phyloP scores from a whole-genome alignment of 2,113 vertebrate species.

The Pomatorhinus ruficollis region DNA sequence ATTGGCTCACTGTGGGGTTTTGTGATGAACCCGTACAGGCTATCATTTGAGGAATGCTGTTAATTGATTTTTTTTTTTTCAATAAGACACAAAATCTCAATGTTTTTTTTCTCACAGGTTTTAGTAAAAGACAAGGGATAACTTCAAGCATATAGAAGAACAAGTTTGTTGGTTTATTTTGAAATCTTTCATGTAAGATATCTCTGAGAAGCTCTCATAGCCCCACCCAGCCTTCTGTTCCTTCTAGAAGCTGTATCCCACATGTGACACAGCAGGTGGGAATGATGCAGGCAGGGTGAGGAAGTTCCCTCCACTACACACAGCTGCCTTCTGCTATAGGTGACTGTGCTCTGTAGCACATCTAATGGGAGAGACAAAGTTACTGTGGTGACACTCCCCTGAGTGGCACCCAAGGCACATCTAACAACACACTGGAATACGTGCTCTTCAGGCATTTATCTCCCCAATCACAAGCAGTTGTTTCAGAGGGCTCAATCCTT shows the following conservation, averaged over 20 bases:
- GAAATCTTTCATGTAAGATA: not conserved
- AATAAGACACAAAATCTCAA: not conserved
- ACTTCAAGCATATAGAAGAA: not conserved
- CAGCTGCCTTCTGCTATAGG: not conserved
- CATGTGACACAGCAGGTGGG: accelerated
- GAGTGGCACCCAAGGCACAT: not conserved
- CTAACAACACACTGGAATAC: accelerated
- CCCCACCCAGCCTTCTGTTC: not conserved
- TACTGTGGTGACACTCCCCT: accelerated
- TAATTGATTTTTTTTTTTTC: not conserved
- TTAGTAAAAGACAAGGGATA: not conserved
- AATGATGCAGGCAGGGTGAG: not conserved
- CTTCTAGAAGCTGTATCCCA: not conserved
- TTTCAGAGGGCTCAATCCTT: not conserved
- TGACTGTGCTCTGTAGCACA: not conserved
- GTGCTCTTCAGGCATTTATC: not conserved
- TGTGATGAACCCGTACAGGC: not conserved
- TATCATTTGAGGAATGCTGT: not conserved
- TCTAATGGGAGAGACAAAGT: accelerated
- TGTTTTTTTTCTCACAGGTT: not conserved
- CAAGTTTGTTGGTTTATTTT: not conserved
- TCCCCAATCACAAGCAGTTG: not conserved
- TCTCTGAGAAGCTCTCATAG: not conserved
- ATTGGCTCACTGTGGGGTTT: not conserved
- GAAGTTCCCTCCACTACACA: not conserved